Base-by-base conservation (phyloP, 2,888 invertebrate genomes). In the Patella ulyssiponensis region DNA sequence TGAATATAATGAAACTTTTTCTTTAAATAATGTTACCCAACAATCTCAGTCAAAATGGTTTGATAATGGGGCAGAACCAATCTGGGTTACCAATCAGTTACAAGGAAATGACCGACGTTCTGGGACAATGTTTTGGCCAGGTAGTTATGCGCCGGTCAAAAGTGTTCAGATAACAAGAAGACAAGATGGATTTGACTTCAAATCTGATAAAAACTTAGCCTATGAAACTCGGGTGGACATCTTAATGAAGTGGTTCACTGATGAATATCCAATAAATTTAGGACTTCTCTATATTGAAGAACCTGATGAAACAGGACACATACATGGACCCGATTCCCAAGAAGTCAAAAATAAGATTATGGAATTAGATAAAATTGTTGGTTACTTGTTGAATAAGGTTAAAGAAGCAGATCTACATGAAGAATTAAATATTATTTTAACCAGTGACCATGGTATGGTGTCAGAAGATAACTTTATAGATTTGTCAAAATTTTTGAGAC, bases 391-490 rank as follows among this genome's bases (percentile, higher is more conserved):
- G 82, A 86, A 93, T 70, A 90, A 93, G 89, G 86, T 95, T 17
- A 89, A 92, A 76, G 84, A 91, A n/a, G 86, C 92, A 78, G 91
- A 93, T 51, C 89, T 95, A 73, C 86, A 89, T 14, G 91, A 93
- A 69, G 92, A 93, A 83, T 92, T 94, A 1, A 95, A 95, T 88
- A 92, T 95, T 1, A 93, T 95, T 76, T 93, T 95, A 81, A 89
- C 95, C 58, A 94, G 95, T 89, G 95, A 95, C 90, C 95, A 95
- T 90, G 95, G 95, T 51, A 94, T 95, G 94, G 89, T 93, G 1
- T 79, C 54, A 44, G 44, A 44, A 44, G 83, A 86, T 69, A 76
- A 85, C 79, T 69, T 82, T 20, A 86, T 90, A 51, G 78, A 88
- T 71, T 77, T 90, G 23, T 84, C 87, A 81, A 64, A 86, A 3